These are phyloP conservation scores for Mesoclemmys tuberculata DNA, from an alignment of 2,113 vertebrate genomes.

Conservation along the genomic window DNA sequence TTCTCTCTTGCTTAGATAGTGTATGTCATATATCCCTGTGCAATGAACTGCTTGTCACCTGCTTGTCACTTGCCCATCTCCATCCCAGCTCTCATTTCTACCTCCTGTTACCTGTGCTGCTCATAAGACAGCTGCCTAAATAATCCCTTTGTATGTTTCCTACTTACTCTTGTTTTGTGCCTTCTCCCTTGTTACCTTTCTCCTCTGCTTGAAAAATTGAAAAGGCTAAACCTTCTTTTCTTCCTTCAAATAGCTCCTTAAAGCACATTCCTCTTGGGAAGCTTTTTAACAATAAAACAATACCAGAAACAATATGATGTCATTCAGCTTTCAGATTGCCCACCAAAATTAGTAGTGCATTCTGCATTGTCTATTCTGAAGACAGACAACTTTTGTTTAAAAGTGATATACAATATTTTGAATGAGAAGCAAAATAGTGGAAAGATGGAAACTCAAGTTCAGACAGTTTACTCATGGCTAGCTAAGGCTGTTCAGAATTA, in stretches of 20 bases:
- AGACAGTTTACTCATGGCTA: neutral
- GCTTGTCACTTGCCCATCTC: neutral
- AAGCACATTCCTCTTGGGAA: neutral
- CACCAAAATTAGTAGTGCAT: neutral
- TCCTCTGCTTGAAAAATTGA: slow-evolving; percentile 28
- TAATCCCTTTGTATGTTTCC: neutral
- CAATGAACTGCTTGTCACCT: neutral
- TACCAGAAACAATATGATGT: neutral
- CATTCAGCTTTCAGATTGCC: neutral
- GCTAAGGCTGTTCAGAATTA: neutral
- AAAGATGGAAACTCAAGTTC: neutral
- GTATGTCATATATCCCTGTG: neutral
- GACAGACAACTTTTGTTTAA: neutral
- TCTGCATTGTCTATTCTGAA: neutral
- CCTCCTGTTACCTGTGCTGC: neutral
- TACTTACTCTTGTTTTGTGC: neutral
- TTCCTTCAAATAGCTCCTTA: neutral
- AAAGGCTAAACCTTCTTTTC: neutral
- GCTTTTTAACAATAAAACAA: neutral
- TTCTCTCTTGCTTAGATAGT: slow-evolving; percentile 23
- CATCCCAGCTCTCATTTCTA: neutral
- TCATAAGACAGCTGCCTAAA: neutral
- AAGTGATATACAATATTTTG: neutral
- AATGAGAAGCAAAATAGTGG: neutral
- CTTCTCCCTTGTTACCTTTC: neutral